Conservation (phyloP, 1,140 invertebrate genomes). For the Diorhabda sublineata region DNA sequence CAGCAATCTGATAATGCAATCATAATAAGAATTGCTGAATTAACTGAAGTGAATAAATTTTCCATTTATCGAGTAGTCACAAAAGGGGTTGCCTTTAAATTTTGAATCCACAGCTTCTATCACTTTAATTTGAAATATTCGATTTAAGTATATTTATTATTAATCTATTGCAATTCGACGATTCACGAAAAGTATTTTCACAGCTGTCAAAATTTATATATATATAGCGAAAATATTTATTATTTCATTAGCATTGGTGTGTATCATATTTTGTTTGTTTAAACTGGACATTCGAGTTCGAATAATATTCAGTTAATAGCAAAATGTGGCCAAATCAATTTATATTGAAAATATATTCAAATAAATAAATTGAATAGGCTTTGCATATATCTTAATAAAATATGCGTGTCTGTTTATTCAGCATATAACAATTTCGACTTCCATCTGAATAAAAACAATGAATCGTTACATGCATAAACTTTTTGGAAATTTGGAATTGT, state of each 20-base stretch:
- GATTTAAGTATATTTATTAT: background rate
- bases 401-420: background rate
- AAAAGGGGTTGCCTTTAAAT: too few relatives aligned
- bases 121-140: too few relatives aligned
- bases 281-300: background rate
- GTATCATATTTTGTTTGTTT: background rate
- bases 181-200: background rate
- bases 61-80: too few relatives aligned
- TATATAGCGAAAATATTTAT: background rate
- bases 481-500: too few relatives aligned
- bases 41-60: too few relatives aligned
- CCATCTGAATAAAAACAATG: too few relatives aligned
- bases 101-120: too few relatives aligned
- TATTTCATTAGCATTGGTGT: background rate
- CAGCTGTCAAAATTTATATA: background rate
- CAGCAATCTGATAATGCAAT: too few relatives aligned
- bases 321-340: background rate
- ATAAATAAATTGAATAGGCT: background rate
- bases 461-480: too few relatives aligned
- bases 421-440: background rate
- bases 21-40: too few relatives aligned
- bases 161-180: background rate
- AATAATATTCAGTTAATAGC: background rate
- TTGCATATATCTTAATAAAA: background rate
- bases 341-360: background rate